These are phyloP conservation scores for Drosophila arizonae DNA, from an alignment of 1,140 invertebrate genomes.

Conservation along the genomic window DNA sequence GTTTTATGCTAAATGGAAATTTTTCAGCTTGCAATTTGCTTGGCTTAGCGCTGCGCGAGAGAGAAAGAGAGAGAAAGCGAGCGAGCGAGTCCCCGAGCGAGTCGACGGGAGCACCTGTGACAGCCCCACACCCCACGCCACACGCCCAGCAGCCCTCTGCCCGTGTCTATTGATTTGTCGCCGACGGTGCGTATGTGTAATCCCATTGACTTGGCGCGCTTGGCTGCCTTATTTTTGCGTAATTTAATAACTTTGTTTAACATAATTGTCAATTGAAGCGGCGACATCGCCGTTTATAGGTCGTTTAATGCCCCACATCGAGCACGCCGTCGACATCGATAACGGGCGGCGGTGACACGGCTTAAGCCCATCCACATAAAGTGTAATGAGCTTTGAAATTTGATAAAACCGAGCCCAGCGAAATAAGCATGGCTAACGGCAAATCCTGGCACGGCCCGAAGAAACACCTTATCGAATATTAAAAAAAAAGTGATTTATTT, in stretches of 20 bases:
- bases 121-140: neutral
- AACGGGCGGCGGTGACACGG: constrained; percentile 29
- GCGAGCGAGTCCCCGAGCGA: neutral
- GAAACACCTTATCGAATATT: constrained; percentile 15
- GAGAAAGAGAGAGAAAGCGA: neutral
- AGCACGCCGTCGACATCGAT: constrained; percentile 41
- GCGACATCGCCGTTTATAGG: constrained; percentile 68
- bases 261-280: constrained; percentile 82
- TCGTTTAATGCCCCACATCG: constrained; percentile 62
- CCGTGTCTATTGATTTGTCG: constrained; percentile 76
- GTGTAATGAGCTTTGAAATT: constrained; percentile 81
- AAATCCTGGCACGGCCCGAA: neutral
- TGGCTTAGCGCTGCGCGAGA: constrained; percentile 35
- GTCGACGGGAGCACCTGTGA: constrained; percentile 16
- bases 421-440: constrained; percentile 14
- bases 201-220: constrained; percentile 66
- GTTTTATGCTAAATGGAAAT: constrained; percentile 79
- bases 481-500: constrained; percentile 15
- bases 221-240: constrained; percentile 74
- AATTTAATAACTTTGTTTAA: constrained; percentile 83
- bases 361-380: constrained; percentile 57
- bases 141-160: neutral
- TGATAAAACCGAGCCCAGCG: constrained; percentile 59
- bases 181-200: constrained; percentile 60
- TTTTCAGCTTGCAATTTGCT: constrained; percentile 67